Percentiles rank a stretch among this genome's conserved stretches.
Conservation (phyloP, 2,113 vertebrate genomes). For the Onychostoma macrolepis region DNA sequence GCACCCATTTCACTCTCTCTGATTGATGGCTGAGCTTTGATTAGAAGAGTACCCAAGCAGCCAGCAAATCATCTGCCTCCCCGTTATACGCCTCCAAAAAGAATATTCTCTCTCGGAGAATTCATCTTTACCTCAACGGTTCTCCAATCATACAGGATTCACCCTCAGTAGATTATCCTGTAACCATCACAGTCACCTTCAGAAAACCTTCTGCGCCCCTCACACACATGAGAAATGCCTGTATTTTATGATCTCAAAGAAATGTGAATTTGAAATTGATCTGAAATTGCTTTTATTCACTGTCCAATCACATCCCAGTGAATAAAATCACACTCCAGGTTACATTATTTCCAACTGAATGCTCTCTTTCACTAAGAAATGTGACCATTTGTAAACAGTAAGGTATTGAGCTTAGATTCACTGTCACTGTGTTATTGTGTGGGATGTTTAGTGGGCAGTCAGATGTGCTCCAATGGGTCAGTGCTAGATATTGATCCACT, state of each 20-base stretch:
- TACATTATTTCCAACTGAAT: not conserved
- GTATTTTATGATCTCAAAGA: not conserved
- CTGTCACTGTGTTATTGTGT: too few species aligned
- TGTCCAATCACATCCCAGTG: not conserved
- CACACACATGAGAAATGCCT: not conserved
- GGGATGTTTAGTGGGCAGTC: too few species aligned
- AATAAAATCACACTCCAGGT: not conserved
- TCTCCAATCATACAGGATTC: not conserved
- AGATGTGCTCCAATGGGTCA: too few species aligned
- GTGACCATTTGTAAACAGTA: not conserved
- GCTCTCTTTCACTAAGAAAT: not conserved
- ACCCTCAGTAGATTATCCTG: not conserved
- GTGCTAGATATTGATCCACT: too few species aligned
- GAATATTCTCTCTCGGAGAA: not conserved
- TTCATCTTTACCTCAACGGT: not conserved
- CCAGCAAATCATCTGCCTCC: slow-evolving; percentile 66
- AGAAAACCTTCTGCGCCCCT: not conserved
- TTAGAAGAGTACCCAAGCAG: slow-evolving; percentile 65
- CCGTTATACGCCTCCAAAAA: not conserved
- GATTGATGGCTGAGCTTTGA: slow-evolving; percentile 68
- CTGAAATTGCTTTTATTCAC: not conserved
- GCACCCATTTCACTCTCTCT: slow-evolving; percentile 69
- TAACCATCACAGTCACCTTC: not conserved
- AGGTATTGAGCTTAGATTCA: not conserved
- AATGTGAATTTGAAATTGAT: not conserved